A percentile compares a stretch with the other conserved stretches of the same genome.
Conservation (phyloP, 2,113 vertebrate genomes). For the Ctenomys sociabilis region DNA sequence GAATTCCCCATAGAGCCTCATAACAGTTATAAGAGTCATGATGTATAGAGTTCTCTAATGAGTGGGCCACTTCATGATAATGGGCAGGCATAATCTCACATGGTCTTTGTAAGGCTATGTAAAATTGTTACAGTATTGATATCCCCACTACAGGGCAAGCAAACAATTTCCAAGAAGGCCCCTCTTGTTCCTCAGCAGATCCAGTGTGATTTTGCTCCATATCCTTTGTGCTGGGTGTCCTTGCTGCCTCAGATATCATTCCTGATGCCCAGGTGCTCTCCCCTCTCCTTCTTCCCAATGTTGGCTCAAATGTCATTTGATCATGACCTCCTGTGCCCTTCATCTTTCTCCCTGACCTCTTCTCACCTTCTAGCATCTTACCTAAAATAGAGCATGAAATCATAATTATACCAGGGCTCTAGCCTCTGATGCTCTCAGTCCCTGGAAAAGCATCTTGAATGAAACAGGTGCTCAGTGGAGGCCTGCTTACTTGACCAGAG, state of each 20-base stretch:
- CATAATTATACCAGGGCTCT: neutral
- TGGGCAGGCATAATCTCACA: neutral
- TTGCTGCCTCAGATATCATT: neutral
- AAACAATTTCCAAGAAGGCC: neutral
- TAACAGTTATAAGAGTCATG: rapidly evolving
- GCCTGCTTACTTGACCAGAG: neutral
- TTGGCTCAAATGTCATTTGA: neutral
- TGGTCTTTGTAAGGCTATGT: neutral
- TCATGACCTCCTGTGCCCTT: rapidly evolving
- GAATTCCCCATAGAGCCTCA: neutral
- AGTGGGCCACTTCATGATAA: neutral
- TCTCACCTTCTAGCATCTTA: neutral
- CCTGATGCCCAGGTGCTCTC: neutral
- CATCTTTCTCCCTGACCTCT: neutral
- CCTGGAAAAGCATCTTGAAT: neutral
- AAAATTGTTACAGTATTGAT: no score
- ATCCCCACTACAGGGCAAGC: neutral
- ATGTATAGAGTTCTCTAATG: neutral
- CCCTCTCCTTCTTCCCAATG: neutral
- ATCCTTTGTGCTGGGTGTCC: no score
- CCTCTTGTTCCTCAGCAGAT: neutral
- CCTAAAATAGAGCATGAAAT: neutral
- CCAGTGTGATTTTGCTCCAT: neutral
- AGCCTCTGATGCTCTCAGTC: neutral
- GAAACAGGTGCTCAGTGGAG: neutral